phyloP scores from a whole-genome alignment of 2,797 vertebrate species.

The Typhlichthys subterraneus region DNA sequence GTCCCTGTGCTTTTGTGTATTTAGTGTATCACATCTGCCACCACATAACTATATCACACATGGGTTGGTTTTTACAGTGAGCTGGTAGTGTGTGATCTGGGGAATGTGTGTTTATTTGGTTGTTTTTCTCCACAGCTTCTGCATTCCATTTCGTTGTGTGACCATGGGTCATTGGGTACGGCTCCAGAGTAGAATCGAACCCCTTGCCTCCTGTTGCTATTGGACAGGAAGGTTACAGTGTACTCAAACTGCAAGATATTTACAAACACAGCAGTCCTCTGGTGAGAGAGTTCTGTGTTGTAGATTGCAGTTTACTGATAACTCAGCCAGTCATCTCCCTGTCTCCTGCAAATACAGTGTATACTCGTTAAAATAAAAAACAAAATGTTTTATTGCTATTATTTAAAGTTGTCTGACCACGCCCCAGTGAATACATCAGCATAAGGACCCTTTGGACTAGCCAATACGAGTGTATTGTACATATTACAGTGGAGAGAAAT shows the following conservation, averaged over 20 bases:
- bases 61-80: slow-evolving; percentile 31
- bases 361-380: not conserved
- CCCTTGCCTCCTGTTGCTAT: slow-evolving; percentile 36
- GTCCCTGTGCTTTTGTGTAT: not conserved
- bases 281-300: not conserved
- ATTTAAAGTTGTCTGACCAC: too few relatives aligned
- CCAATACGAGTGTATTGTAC: too few relatives aligned
- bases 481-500: too few relatives aligned
- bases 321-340: not conserved
- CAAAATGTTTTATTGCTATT: too few relatives aligned
- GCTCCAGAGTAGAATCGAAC: slow-evolving; percentile 30
- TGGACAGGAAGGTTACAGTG: slow-evolving; percentile 47
- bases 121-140: slow-evolving; percentile 30
- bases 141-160: slow-evolving; percentile 51
- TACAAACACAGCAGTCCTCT: not conserved
- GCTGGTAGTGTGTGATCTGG: slow-evolving; percentile 14
- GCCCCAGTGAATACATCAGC: too few relatives aligned
- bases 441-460: too few relatives aligned
- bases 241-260: slow-evolving; percentile 24
- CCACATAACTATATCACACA: slow-evolving; percentile 1
- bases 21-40: not conserved
- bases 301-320: not conserved
- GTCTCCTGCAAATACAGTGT: not conserved
- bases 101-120: slow-evolving; percentile 41
- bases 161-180: slow-evolving; percentile 54